Base-by-base conservation (phyloP, 2,888 invertebrate species). In the Acleris holmiana region DNA sequence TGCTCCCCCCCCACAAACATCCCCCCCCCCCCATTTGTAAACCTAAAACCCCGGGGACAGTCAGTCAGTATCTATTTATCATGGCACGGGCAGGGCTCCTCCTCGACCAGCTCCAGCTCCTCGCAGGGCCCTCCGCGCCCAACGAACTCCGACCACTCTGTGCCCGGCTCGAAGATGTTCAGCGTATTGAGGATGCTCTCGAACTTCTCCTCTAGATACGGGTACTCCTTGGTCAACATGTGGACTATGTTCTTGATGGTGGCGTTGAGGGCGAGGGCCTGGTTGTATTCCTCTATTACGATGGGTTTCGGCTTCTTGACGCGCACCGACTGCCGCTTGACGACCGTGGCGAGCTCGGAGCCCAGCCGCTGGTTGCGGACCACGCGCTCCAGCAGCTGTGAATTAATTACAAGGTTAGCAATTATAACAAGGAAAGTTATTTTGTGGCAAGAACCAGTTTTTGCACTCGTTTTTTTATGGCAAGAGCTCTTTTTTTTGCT, bases 291-390 rank as follows among this genome's bases (percentile, higher is more conserved):
- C 0, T 86, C 80, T 3, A 93, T 84, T 7, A 96, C 81, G 1
- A 88, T 73, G 0, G 86, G 72, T 65, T 94, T 93, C 0, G 93
- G 88, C 53, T 89, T 91, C 66, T 74, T 82, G 2, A 85, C 76
- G 46, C 80, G 82, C 1, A 91, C 69, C 0, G 85, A 84, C 60
- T 88, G 88, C 0, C 89, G 84, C 64, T 93, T 93, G 1, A 92
- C 79, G 0, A 94, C 86, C 2, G 91, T 91, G 0, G 87, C 76
- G 61, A 95, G 93, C 72, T 95, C 93, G 69, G 91, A 94, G 35
- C 95, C 94, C 68, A 95, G 94, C 35, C 95, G 94, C 79, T 97
- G 97, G 72, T 94, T 94, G 54, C 95, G 93, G 0, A 96, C 93
- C 19, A 97, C 93, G 51, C 87, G 88, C 68, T 94, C 94, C 41